Percentiles rank a stretch among this genome's conserved stretches.
These are phyloP conservation scores for Nezara viridula DNA, from an alignment of 2,888 invertebrate species.

Conservation along the genomic window DNA sequence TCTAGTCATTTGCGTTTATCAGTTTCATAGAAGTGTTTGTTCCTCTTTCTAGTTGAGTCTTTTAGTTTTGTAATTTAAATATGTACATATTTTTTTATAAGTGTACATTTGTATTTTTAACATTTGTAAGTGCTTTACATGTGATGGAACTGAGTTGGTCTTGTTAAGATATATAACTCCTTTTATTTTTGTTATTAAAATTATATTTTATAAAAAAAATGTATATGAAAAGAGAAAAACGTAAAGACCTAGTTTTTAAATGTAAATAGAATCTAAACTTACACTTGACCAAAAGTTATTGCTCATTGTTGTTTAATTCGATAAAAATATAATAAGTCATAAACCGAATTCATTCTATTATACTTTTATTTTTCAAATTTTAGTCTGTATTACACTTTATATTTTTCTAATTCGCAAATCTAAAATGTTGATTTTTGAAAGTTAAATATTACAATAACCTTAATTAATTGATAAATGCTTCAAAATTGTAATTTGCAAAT, in stretches of 20 bases:
- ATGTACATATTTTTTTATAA: neutral
- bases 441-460: neutral
- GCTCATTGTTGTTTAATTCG: conserved; percentile 34
- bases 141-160: neutral
- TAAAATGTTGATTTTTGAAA: neutral
- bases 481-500: too few species aligned
- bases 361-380: neutral
- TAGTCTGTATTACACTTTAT: neutral
- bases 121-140: neutral
- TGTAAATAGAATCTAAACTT: neutral
- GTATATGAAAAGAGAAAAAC: neutral
- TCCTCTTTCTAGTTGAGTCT: neutral
- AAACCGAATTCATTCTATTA: neutral
- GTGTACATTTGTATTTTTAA: conserved; percentile 1
- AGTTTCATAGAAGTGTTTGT: neutral
- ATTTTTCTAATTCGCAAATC: neutral
- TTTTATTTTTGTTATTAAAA: conserved; percentile 35
- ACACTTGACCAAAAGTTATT: conserved; percentile 29
- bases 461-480: neutral
- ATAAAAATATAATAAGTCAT: neutral
- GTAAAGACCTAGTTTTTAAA: conserved; percentile 32
- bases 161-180: neutral
- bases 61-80: conserved; percentile 38
- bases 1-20: conserved; percentile 34
- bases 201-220: neutral